Conservation (phyloP, 2,888 invertebrate genomes). For the Hofmannophila pseudospretella region DNA sequence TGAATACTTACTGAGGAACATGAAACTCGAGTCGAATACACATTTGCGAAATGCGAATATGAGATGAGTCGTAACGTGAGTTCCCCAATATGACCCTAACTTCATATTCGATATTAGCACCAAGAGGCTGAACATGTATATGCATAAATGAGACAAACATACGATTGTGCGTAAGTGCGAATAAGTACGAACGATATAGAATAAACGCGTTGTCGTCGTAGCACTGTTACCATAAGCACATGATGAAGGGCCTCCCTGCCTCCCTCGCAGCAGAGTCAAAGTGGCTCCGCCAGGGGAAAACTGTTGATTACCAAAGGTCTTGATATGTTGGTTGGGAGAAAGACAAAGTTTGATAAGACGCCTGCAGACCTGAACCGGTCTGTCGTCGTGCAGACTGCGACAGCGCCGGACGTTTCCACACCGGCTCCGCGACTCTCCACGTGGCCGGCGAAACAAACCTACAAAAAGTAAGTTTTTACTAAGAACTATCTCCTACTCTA, state of each 20-base stretch:
- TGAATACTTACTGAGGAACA: too few relatives aligned
- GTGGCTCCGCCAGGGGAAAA: neutral
- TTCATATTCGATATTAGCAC: too few relatives aligned
- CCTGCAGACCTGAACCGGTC: constrained; percentile 15
- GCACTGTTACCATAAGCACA: too few relatives aligned
- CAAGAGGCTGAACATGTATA: neutral
- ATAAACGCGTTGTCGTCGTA: too few relatives aligned
- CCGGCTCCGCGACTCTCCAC: constrained; percentile 42
- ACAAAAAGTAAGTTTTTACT: constrained; percentile 49
- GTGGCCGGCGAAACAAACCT: constrained; percentile 55
- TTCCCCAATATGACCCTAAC: too few relatives aligned
- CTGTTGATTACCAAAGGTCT: neutral
- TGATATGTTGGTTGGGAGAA: neutral
- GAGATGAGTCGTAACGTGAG: too few relatives aligned
- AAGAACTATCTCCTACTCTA: neutral
- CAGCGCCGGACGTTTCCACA: constrained; percentile 48
- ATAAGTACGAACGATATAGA: too few relatives aligned
- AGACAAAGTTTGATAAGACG: neutral
- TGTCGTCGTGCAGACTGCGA: constrained; percentile 63
- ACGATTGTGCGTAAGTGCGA: neutral
- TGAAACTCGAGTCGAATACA: too few relatives aligned
- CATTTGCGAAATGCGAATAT: too few relatives aligned
- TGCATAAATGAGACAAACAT: neutral
- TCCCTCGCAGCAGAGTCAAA: neutral
- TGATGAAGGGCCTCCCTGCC: neutral